Evolutionary conservation across 2,113 vertebrate genomes (phyloP).

Genomic region (Dasypus novemcinctus): DNA sequence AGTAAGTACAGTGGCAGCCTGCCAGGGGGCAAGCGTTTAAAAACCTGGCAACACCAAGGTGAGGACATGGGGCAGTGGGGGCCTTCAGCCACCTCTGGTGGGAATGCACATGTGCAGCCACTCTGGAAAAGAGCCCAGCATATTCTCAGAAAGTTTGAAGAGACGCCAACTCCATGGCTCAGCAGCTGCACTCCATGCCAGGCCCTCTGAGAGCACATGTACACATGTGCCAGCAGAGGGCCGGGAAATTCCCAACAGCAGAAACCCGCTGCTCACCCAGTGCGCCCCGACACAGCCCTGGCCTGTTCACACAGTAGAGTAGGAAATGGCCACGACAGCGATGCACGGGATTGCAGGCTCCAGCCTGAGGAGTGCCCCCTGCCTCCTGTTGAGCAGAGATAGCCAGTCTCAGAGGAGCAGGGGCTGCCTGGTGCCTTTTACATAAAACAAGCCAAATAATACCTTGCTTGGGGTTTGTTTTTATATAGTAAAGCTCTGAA

Average conservation of each 20-base stretch:
- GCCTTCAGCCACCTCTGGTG: rapidly evolving
- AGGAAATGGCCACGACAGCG: rapidly evolving
- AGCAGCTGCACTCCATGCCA: rapidly evolving
- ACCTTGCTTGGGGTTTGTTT: not conserved
- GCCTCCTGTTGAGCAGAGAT: rapidly evolving
- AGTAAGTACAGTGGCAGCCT: slow-evolving; percentile 82
- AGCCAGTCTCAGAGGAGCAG: not conserved
- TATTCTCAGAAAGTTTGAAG: not conserved
- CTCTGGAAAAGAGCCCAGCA: not conserved
- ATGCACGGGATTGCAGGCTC: rapidly evolving
- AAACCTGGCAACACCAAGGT: not conserved
- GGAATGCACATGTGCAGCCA: rapidly evolving
- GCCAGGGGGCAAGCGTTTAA: too few relatives aligned
- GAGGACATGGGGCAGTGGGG: rapidly evolving
- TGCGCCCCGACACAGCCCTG: rapidly evolving
- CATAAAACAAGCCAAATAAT: not conserved
- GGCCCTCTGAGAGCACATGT: not conserved
- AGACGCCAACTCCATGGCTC: not conserved
- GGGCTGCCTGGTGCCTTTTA: not conserved
- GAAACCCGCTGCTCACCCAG: not conserved
- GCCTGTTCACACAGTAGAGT: rapidly evolving
- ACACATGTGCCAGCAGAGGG: rapidly evolving
- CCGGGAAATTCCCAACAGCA: rapidly evolving
- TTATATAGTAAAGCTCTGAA: not conserved
- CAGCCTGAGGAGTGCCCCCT: not conserved